Percentiles rank a stretch among this genome's conserved stretches.
These are phyloP conservation scores for Amazona guildingii DNA, from an alignment of 2,113 vertebrate species.

Conservation along the genomic window DNA sequence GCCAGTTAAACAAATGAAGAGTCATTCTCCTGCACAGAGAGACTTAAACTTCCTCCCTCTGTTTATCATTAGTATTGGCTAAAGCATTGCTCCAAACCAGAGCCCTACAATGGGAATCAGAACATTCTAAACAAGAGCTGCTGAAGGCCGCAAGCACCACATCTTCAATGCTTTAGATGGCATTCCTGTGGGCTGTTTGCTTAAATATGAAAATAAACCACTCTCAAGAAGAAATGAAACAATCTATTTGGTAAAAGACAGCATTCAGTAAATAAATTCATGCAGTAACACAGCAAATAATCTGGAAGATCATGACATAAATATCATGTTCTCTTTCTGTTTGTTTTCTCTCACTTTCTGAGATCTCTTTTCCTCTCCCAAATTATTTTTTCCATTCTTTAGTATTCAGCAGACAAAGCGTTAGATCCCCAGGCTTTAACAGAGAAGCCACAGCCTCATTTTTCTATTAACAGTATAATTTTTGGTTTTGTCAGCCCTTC, in stretches of 20 bases:
- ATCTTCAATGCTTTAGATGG: not conserved
- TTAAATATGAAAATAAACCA: slow-evolving; percentile 16
- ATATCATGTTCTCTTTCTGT: not conserved
- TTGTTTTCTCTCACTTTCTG: not conserved
- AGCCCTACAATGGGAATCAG: not conserved
- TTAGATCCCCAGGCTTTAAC: slow-evolving; percentile 8
- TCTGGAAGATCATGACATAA: not conserved
- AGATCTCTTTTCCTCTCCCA: not conserved
- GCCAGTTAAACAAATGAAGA: not conserved
- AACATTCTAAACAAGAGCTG: not conserved
- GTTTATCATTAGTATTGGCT: not conserved
- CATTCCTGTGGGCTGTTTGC: not conserved
- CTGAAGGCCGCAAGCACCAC: not conserved
- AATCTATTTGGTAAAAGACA: not conserved
- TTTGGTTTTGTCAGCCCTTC: not conserved
- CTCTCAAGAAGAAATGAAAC: not conserved
- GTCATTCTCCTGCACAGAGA: not conserved
- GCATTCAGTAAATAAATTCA: slow-evolving; percentile 13
- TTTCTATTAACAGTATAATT: slow-evolving; percentile 14
- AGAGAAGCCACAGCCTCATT: not conserved
- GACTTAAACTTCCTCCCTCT: not conserved
- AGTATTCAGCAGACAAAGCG: slow-evolving; percentile 15
- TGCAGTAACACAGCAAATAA: not conserved
- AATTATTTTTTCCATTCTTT: slow-evolving; percentile 3
- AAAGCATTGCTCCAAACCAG: not conserved